A percentile compares a stretch with the other conserved stretches of the same genome.
Evolutionary conservation across 2,113 vertebrate species (phyloP).

Genomic region (Paratilapia polleni): DNA sequence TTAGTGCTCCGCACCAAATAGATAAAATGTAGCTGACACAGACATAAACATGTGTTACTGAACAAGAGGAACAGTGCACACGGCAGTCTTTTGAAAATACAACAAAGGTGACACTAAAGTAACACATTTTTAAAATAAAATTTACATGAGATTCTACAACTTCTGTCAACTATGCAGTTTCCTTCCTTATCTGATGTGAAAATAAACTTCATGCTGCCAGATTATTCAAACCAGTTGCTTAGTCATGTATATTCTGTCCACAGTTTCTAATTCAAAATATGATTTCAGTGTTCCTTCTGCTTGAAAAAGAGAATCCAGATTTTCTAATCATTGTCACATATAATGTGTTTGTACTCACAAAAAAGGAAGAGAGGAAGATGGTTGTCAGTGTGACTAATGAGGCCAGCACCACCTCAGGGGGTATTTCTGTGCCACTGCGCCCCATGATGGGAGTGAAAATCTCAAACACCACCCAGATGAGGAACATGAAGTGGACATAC

Average conservation of each 20-base stretch:
- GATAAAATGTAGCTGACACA: constrained; percentile 90
- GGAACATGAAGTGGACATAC: constrained; percentile 90
- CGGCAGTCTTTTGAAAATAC: not conserved
- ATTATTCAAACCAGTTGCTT: not conserved
- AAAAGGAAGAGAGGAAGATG: constrained; percentile 90
- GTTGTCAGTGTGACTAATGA: constrained; percentile 84
- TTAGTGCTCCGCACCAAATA: constrained; percentile 91
- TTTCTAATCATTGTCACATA: not conserved
- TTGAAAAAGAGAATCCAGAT: not conserved
- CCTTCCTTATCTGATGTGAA: not conserved
- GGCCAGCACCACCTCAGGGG: constrained; percentile 90
- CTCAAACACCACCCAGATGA: constrained; percentile 96
- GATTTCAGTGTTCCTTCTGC: not conserved
- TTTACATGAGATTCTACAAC: not conserved
- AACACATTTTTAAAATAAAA: not conserved
- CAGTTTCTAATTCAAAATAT: not conserved
- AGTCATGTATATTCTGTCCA: not conserved
- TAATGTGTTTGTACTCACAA: constrained; percentile 82
- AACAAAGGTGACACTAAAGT: not conserved
- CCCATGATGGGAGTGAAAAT: constrained; percentile 97
- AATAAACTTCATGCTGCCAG: not conserved
- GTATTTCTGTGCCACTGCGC: constrained; percentile 93
- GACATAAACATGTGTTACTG: not conserved
- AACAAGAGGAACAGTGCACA: not conserved
- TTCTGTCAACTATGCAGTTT: not conserved